Evolutionary conservation across 2,797 vertebrate genomes (phyloP).

Genomic region (Cyclopterus lumpus): DNA sequence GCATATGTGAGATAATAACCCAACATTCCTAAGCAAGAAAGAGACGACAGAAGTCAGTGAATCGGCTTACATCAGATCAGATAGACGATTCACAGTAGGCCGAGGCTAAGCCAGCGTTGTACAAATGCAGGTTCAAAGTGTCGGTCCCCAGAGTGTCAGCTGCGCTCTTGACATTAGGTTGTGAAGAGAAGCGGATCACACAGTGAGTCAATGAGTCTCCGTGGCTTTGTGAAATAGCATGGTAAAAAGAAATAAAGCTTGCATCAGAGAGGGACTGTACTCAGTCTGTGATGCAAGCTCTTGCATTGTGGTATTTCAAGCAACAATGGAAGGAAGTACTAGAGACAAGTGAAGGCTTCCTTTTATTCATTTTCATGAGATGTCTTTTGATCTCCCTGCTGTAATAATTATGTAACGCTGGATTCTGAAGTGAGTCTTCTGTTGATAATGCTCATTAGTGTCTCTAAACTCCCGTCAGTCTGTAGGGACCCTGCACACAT

Average conservation of each 20-base stretch:
- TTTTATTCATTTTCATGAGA: neutral
- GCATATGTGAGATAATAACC: slow-evolving; percentile 12
- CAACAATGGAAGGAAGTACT: slow-evolving; percentile 14
- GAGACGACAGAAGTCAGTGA: slow-evolving; percentile 28
- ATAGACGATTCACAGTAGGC: slow-evolving; percentile 31
- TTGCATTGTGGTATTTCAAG: slow-evolving; percentile 55
- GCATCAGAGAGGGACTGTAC: slow-evolving; percentile 51
- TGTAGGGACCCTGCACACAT: neutral
- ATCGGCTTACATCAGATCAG: slow-evolving; percentile 56
- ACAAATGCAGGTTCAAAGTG: slow-evolving; percentile 65
- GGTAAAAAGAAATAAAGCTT: slow-evolving; percentile 41
- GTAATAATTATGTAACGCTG: neutral
- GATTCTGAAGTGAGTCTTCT: neutral
- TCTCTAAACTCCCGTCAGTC: neutral
- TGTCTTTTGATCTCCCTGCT: slow-evolving; percentile 3
- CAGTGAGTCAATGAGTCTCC: slow-evolving; percentile 44
- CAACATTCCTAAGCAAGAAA: slow-evolving; percentile 1
- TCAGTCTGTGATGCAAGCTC: slow-evolving; percentile 48
- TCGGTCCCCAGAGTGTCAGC: slow-evolving; percentile 46
- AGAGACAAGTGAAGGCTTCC: slow-evolving; percentile 12
- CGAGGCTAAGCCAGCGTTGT: slow-evolving; percentile 15
- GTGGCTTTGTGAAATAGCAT: slow-evolving; percentile 44
- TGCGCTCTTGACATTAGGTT: slow-evolving; percentile 49
- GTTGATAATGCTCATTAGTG: neutral
- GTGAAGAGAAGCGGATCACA: slow-evolving; percentile 53